Evolutionary conservation across 2,797 vertebrate genomes (phyloP).

Genomic region (Silurus lanzhouensis): DNA sequence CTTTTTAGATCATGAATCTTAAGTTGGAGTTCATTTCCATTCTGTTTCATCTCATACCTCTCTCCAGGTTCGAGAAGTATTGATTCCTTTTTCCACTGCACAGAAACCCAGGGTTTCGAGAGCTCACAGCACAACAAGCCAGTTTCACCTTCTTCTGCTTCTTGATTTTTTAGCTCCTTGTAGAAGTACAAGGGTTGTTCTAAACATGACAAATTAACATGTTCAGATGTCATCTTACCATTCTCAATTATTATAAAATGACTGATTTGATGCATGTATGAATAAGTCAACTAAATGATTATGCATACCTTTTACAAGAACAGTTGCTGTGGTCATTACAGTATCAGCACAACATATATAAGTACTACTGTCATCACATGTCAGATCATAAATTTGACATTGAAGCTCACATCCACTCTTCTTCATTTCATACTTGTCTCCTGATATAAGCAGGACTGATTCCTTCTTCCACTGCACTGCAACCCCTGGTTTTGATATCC

Average conservation of each 20-base stretch:
- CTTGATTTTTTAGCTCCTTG: constrained; percentile 60
- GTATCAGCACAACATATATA: constrained; percentile 74
- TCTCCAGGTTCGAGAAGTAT: constrained; percentile 69
- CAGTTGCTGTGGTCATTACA: constrained; percentile 57
- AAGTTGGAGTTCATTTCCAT: constrained; percentile 72
- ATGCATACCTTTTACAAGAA: constrained; percentile 38
- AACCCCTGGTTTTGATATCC: constrained; percentile 66
- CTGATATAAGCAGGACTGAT: constrained; percentile 66
- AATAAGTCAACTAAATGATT: neutral
- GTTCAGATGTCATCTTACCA: neutral
- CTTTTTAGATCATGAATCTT: constrained; percentile 74
- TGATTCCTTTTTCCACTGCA: constrained; percentile 73
- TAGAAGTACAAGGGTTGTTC: constrained; percentile 60
- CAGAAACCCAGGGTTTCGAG: constrained; percentile 61
- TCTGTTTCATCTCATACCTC: constrained; percentile 71
- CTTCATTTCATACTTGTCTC: constrained; percentile 71
- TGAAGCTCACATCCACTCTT: constrained; percentile 70
- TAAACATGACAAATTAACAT: constrained; percentile 40
- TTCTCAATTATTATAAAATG: neutral
- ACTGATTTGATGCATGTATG: neutral
- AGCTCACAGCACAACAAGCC: constrained; percentile 71
- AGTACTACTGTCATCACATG: constrained; percentile 78
- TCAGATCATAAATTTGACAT: constrained; percentile 78
- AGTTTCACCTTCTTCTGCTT: constrained; percentile 64
- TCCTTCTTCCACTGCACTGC: constrained; percentile 75